Base-by-base conservation (phyloP, 2,113 vertebrate genomes). In the Nematolebias whitei region DNA sequence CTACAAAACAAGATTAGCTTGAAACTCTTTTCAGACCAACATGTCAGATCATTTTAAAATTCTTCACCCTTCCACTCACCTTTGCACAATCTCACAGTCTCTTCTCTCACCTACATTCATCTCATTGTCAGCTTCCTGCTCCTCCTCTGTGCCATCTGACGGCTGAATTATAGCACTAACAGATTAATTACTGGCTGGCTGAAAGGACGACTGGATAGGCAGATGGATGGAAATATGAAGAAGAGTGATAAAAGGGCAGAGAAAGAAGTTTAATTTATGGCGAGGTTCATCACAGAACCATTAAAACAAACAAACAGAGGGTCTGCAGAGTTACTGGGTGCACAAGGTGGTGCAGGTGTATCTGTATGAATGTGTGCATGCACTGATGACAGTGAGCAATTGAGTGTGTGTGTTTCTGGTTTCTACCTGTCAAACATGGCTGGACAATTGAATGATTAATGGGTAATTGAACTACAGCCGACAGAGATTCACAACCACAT, bases 261-360 rank as follows among this genome's bases (percentile, higher is more conserved):
- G 56, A 78, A 70, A 39, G 24, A 68, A 16, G 71, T 47, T 39
- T 50, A 76, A 89, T 90, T 91, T 87, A 87, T 58, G 65, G 73
- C 22, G 1, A 0, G 41, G 19, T 87, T 85, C 78, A 91, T 89
- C 85, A 76, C 35, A 18, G 61, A 43, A 43, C 74, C 48, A 80
- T 88, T 90, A 88, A 86, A 70, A 39, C 66, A 76, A 85, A 86
- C 84, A 78, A 67, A 74, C 61, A 63, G 68, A 68, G 29, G 70
- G 86, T 79, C 65, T 83, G 63, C 63, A 16, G 67, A 60, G 80
- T 69, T 64, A 74, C 74, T 74, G 55, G 47, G 70, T 55, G 74
- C 74, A 65, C 70, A 57, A 43, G 54, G 41, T 47, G 51, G 64
- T 73, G 78, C 82, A 79, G 0, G n/a, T 51, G 47, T 19, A 16